Base-by-base conservation (phyloP, 2,797 vertebrate species). In the Phalanger gymnotis region DNA sequence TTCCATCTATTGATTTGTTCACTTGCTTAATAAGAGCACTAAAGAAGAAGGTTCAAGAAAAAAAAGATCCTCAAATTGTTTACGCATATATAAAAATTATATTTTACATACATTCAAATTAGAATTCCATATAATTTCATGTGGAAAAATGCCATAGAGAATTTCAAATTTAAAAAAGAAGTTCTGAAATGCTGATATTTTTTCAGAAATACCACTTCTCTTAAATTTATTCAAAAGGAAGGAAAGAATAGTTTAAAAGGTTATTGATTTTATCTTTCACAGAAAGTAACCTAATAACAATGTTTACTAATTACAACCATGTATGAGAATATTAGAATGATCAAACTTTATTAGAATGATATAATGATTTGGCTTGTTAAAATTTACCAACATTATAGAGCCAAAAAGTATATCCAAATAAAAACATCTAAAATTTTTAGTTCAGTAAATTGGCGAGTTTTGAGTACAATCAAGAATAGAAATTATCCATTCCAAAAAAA, bases 1-100 rank as follows among this genome's bases (percentile, higher is more conserved):
- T 99, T 94, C 99, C 99, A 91, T 99, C 99, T 98, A 99, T 99
- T 51, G 99, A 99, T 97, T 99, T 99, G 98, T 99, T 99, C 56
- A 99, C 99, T 98, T 99, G 99, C 96, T 99, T 99, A 98, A 99
- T 99, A 97, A 99, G 99, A 91, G 99, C 99, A 98, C 99, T 99
- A 96, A 93, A 97, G 94, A 96, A 91, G 96, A 54, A 93, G 47
- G 47, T 73, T 30, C 92, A 93, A 95, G 73, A 93, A 95, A 96
- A 95, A 54, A 27, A 53, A 16, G 93, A 90, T 53, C 6, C 10
- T 90, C 73, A 93, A 90, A 61, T 57, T 94, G 92, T 91, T 93
- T 90, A 87, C 90, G 92, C 90, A 87, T 34, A 57, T 4, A 90
- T 0, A 94, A 57, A 11, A 27, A 94, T 28, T 27, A 22, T n/a